These are phyloP conservation scores for Monarcha castaneiventris DNA, from an alignment of 2,113 vertebrate genomes.

Conservation along the genomic window DNA sequence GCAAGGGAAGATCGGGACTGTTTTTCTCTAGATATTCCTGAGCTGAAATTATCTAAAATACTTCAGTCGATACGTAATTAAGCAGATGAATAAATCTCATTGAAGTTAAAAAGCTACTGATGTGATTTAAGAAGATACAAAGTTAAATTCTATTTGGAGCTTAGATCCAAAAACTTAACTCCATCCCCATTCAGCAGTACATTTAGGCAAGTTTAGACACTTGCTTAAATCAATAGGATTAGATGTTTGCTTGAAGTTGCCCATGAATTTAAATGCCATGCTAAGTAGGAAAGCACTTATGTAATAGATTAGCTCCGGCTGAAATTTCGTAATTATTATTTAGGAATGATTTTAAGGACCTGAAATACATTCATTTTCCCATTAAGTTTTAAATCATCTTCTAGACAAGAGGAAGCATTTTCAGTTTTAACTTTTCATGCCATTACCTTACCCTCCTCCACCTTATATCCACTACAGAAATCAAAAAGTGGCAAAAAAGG, in stretches of 20 bases:
- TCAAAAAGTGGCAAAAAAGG: neutral
- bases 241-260: slow-evolving; percentile 29
- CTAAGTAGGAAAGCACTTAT: slow-evolving; percentile 1
- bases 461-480: neutral
- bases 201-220: neutral
- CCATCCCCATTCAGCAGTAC: neutral
- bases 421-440: neutral
- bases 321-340: neutral
- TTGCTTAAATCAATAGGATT: slow-evolving; percentile 42
- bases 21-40: neutral
- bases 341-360: neutral
- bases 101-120: slow-evolving; percentile 36
- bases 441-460: neutral
- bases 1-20: neutral
- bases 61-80: slow-evolving; percentile 10
- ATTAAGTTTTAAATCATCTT: neutral
- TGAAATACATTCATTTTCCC: neutral
- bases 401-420: neutral
- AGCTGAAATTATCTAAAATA: neutral
- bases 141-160: slow-evolving; percentile 37
- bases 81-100: slow-evolving; percentile 23
- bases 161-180: slow-evolving; percentile 31
- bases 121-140: slow-evolving; percentile 26
- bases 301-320: neutral
- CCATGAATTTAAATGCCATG: slow-evolving; percentile 14